A percentile compares a stretch with the other conserved stretches of the same genome.
phyloP scores from a whole-genome alignment of 2,113 vertebrate genomes.

The Elaphurus davidianus region DNA sequence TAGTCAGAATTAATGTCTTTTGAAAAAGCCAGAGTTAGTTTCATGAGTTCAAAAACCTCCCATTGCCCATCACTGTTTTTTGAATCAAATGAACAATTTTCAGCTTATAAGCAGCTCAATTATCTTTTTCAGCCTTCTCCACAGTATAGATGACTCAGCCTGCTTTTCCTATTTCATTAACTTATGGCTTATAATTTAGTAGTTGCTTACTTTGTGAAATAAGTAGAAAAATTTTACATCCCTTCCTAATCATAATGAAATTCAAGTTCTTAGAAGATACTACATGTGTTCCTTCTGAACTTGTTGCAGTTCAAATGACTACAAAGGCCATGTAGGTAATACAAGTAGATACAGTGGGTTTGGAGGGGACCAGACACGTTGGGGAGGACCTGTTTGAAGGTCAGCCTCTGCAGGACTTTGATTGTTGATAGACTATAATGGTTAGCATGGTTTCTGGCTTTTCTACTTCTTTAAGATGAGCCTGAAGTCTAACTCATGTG shows the following conservation, averaged over 20 bases:
- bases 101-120: neutral
- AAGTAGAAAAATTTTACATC: neutral
- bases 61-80: neutral
- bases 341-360: neutral
- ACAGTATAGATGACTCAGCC: neutral
- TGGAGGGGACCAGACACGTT: neutral
- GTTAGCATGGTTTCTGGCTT: neutral
- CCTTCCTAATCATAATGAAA: neutral
- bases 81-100: constrained; percentile 12
- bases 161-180: neutral
- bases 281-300: neutral
- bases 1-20: constrained; percentile 75
- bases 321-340: neutral
- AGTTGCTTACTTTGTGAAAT: neutral
- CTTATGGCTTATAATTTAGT: neutral
- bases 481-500: neutral
- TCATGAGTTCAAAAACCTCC: neutral
- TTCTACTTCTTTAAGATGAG: neutral
- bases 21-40: constrained; percentile 24
- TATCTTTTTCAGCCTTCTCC: neutral
- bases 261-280: neutral
- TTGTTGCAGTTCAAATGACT: neutral
- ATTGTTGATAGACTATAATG: neutral
- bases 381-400: neutral
- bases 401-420: neutral